Conservation (phyloP, 2,888 invertebrate genomes). For the Tetrapedia diversipes region DNA sequence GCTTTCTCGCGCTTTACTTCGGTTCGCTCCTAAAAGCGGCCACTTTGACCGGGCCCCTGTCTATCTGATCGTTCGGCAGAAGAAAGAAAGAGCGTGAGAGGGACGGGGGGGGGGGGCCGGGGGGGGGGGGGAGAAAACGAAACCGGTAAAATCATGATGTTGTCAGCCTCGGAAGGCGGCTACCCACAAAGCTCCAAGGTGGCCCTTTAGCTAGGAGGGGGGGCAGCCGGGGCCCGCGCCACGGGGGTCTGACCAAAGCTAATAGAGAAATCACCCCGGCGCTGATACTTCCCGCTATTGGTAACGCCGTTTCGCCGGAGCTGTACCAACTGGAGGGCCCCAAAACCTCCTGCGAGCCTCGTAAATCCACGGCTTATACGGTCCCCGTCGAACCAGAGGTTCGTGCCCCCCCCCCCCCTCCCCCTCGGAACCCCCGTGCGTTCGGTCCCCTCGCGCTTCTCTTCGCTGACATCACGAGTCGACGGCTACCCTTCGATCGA, state of each 20-base stretch:
- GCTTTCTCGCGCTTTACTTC: slow-evolving; percentile 50
- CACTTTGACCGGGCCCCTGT: slow-evolving; percentile 58
- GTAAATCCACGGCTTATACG: slow-evolving; percentile 76
- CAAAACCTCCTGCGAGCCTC: slow-evolving; percentile 71
- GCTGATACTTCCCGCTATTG: slow-evolving; percentile 76
- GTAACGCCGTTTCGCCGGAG: slow-evolving; percentile 67
- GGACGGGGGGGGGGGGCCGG: neutral
- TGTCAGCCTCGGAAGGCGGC: slow-evolving; percentile 69
- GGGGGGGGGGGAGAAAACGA: slow-evolving; percentile 43
- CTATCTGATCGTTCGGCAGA: slow-evolving; percentile 63
- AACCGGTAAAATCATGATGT: slow-evolving; percentile 75
- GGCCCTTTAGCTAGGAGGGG: slow-evolving; percentile 60
- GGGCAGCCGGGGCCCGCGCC: slow-evolving; percentile 65
- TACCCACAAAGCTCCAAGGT: slow-evolving; percentile 75
- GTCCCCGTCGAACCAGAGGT: slow-evolving; percentile 49
- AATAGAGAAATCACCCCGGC: slow-evolving; percentile 79
- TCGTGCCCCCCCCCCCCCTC: slow-evolving; percentile 24
- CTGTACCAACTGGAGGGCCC: slow-evolving; percentile 62
- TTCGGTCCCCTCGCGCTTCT: slow-evolving; percentile 6
- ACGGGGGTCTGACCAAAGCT: slow-evolving; percentile 74
- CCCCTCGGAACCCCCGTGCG: neutral
- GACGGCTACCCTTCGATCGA: slow-evolving; percentile 23
- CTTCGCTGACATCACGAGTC: slow-evolving; percentile 6
- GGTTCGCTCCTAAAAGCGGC: slow-evolving; percentile 62
- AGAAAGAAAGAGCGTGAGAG: neutral